Conservation (phyloP, 1,140 invertebrate species). For the Aphaenogaster ashmeadi region DNA sequence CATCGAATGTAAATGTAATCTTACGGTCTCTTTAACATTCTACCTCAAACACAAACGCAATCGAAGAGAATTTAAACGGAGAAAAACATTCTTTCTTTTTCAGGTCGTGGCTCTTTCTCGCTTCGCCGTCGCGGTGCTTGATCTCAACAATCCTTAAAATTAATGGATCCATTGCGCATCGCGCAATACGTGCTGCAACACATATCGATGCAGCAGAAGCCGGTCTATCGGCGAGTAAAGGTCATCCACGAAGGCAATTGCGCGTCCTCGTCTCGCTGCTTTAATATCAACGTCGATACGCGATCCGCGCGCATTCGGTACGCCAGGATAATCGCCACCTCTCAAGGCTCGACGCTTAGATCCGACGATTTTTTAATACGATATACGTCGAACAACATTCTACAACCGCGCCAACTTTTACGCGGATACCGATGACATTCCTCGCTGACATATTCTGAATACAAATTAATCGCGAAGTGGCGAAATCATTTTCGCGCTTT, state of each 20-base stretch:
- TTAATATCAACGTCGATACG: constrained; percentile 44
- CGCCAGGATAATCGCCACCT: constrained; percentile 31
- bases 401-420: neutral
- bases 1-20: constrained; percentile 12
- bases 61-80: neutral
- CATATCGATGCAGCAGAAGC: neutral
- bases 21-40: neutral
- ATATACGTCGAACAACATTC: constrained; percentile 30
- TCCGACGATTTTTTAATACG: constrained; percentile 27
- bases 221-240: constrained; percentile 24
- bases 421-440: neutral
- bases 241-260: constrained; percentile 40
- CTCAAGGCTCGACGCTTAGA: constrained; percentile 13
- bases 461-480: neutral
- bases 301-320: constrained; percentile 27
- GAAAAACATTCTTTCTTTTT: neutral
- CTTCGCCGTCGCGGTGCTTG: neutral
- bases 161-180: neutral
- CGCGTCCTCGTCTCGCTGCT: constrained; percentile 26
- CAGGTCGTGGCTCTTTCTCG: neutral
- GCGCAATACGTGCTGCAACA: neutral
- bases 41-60: neutral
- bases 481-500: neutral
- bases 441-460: neutral
- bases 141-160: neutral